Evolutionary conservation across 2,888 invertebrate genomes (phyloP).

Genomic region (Julus scanicus): DNA sequence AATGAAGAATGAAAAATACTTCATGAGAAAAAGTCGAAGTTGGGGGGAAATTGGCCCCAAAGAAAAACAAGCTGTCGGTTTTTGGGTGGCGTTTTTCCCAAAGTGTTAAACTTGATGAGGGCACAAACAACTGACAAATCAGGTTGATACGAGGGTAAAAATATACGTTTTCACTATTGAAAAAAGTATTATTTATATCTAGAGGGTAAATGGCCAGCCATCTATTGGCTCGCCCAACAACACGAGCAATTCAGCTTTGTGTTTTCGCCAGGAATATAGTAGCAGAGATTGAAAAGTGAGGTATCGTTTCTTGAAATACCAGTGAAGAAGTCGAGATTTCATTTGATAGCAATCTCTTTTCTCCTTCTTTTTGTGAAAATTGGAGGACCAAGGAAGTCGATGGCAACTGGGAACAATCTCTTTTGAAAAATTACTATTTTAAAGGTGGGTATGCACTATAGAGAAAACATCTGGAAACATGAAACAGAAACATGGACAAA

Average conservation of each 20-base stretch:
- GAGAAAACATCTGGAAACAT: too few relatives aligned
- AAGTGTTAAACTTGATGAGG: constrained; percentile 1
- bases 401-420: too few relatives aligned
- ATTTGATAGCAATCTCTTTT: neutral
- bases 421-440: too few relatives aligned
- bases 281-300: neutral
- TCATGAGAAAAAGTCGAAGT: constrained; percentile 4
- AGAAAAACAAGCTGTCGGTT: neutral
- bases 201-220: constrained; percentile 18
- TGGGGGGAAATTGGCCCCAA: constrained; percentile 8
- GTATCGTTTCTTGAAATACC: neutral
- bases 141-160: constrained; percentile 7
- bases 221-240: neutral
- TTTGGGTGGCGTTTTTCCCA: neutral
- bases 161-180: constrained; percentile 37
- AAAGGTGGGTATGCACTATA: too few relatives aligned
- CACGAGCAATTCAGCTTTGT: constrained; percentile 7
- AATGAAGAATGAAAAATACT: neutral
- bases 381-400: neutral
- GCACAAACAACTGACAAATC: constrained; percentile 46
- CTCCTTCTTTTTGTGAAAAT: neutral
- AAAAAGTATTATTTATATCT: constrained; percentile 38
- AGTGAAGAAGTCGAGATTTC: neutral
- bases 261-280: neutral
- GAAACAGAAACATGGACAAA: too few relatives aligned